A percentile compares a stretch with the other conserved stretches of the same genome.
phyloP scores from a whole-genome alignment of 2,888 invertebrate genomes.

The Metellina segmentata region DNA sequence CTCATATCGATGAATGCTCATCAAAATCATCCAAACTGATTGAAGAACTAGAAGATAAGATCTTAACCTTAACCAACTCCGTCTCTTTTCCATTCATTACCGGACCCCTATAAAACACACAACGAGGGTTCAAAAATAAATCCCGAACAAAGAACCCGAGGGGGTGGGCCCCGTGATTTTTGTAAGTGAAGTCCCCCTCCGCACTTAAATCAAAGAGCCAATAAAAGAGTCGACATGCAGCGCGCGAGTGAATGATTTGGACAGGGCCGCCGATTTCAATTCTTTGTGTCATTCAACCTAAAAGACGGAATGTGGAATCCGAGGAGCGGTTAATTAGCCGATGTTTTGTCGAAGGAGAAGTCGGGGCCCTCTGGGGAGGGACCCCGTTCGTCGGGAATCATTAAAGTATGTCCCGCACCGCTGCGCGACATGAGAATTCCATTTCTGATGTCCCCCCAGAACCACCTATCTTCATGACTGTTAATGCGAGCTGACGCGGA shows the following conservation, averaged over 20 bases:
- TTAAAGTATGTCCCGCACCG: slow-evolving; percentile 71
- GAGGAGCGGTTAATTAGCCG: slow-evolving; percentile 65
- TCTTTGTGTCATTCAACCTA: slow-evolving; percentile 71
- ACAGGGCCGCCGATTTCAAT: slow-evolving; percentile 71
- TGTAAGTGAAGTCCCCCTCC: slow-evolving; percentile 19
- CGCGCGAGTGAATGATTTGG: slow-evolving; percentile 56
- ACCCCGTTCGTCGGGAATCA: slow-evolving; percentile 64
- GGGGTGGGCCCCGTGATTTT: slow-evolving; percentile 4
- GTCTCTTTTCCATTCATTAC: too few relatives aligned
- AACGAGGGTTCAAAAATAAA: too few relatives aligned
- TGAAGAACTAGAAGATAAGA: too few relatives aligned
- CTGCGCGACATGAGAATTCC: slow-evolving; percentile 72
- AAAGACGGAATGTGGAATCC: slow-evolving; percentile 53
- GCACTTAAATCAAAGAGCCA: slow-evolving; percentile 40
- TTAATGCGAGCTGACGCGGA: slow-evolving; percentile 71
- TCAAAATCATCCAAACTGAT: too few relatives aligned
- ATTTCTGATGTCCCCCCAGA: slow-evolving; percentile 75
- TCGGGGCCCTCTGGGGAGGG: slow-evolving; percentile 30
- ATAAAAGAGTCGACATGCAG: slow-evolving; percentile 46
- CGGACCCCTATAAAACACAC: too few relatives aligned
- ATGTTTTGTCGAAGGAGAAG: slow-evolving; percentile 59
- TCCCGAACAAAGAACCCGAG: background rate
- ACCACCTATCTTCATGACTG: slow-evolving; percentile 77
- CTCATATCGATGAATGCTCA: too few relatives aligned
- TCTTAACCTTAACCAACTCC: too few relatives aligned